phyloP scores from a whole-genome alignment of 2,113 vertebrate genomes.

The Cranoglanis bouderius region DNA sequence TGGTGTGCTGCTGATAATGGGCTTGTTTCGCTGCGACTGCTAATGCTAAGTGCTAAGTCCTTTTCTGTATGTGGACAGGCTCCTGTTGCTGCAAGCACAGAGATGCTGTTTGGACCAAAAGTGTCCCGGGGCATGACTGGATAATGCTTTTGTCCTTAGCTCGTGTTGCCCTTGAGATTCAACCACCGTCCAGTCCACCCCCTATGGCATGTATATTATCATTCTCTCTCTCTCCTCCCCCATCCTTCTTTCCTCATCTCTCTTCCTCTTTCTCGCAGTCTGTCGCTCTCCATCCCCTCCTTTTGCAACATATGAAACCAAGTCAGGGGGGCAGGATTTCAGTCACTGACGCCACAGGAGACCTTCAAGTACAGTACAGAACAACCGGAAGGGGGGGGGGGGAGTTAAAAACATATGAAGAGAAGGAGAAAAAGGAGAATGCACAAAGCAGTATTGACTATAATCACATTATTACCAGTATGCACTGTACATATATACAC shows the following conservation, averaged over 20 bases:
- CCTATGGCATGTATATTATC: conserved; percentile 44
- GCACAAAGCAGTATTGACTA: conserved; percentile 67
- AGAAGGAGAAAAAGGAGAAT: conserved; percentile 64
- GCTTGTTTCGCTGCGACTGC: conserved; percentile 29
- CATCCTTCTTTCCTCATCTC: conserved; percentile 43
- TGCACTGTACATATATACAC: conserved; percentile 71
- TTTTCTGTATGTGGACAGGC: conserved; percentile 49
- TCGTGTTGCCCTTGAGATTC: conserved; percentile 78
- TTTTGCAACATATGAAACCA: conserved; percentile 77
- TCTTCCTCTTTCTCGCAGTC: conserved; percentile 64
- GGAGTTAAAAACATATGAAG: conserved; percentile 57
- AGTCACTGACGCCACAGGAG: conserved; percentile 69
- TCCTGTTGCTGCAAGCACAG: conserved; percentile 23
- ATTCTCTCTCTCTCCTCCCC: conserved; percentile 57
- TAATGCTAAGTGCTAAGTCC: conserved; percentile 50
- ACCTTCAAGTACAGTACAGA: conserved; percentile 70
- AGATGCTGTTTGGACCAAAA: conserved; percentile 60
- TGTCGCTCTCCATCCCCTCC: conserved; percentile 71
- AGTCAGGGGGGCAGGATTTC: conserved; percentile 76
- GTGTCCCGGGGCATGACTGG: conserved; percentile 65
- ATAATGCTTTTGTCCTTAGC: conserved; percentile 80
- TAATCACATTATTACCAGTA: conserved; percentile 65
- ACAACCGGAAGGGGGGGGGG: conserved; percentile 69
- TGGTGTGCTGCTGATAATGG: conserved; percentile 44
- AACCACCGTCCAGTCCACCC: conserved; percentile 61